Percentiles rank a stretch among this genome's conserved stretches.
phyloP scores from a whole-genome alignment of 2,888 invertebrate species.

The Dexiosoma caninum region DNA sequence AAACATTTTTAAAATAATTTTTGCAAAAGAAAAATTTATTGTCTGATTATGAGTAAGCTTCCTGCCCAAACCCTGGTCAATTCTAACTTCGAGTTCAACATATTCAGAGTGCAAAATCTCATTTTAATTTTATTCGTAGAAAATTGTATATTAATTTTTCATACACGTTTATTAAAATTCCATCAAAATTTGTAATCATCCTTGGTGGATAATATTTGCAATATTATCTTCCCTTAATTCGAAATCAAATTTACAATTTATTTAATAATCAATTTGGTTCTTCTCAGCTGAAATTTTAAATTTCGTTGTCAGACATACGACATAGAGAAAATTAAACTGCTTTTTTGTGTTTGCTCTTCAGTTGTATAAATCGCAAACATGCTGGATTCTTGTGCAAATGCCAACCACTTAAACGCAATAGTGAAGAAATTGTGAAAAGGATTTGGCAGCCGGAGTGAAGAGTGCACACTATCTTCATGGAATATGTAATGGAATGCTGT shows the following conservation, averaged over 20 bases:
- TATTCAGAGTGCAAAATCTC: too few relatives aligned
- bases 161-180: not conserved
- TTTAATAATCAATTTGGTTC: not conserved
- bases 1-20: too few relatives aligned
- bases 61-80: too few relatives aligned
- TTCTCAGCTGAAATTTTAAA: not conserved
- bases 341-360: not conserved
- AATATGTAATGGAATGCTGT: conserved; percentile 48
- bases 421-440: not conserved
- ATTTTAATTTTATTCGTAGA: too few relatives aligned
- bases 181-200: not conserved
- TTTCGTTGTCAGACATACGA: too few relatives aligned
- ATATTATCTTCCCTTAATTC: conserved; percentile 16
- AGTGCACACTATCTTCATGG: conserved; percentile 17
- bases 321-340: too few relatives aligned
- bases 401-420: conserved; percentile 26
- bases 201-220: not conserved
- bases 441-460: too few relatives aligned
- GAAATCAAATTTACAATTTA: conserved; percentile 29
- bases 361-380: conserved; percentile 25
- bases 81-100: too few relatives aligned
- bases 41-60: too few relatives aligned
- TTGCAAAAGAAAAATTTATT: too few relatives aligned
- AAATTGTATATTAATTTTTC: not conserved
- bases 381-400: conserved; percentile 27